These are phyloP conservation scores for Vollenhovia emeryi DNA, from an alignment of 1,140 invertebrate genomes.

Conservation along the genomic window DNA sequence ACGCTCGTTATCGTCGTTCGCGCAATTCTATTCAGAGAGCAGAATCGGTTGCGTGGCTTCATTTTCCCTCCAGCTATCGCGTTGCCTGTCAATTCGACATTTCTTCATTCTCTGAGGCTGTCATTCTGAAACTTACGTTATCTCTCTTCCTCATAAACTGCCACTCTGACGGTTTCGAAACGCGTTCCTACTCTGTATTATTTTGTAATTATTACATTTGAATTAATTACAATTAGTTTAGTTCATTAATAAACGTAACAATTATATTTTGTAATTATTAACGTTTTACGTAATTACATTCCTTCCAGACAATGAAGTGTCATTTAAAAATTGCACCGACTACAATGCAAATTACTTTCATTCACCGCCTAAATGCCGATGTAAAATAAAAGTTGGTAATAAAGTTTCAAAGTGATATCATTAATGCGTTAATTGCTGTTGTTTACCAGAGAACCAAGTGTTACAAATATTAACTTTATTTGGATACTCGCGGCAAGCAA, in stretches of 20 bases:
- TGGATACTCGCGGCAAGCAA: constrained; percentile 7
- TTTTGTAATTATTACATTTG: too few relatives aligned
- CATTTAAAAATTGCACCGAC: constrained; percentile 10
- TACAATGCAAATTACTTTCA: neutral
- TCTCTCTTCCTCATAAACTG: constrained; percentile 15
- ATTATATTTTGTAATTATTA: too few relatives aligned
- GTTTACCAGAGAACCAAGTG: constrained; percentile 48
- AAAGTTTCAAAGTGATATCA: neutral
- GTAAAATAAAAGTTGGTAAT: neutral
- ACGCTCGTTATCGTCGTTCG: neutral
- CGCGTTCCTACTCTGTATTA: too few relatives aligned
- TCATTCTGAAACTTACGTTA: constrained; percentile 24
- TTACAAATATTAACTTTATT: constrained; percentile 51
- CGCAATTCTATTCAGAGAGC: neutral
- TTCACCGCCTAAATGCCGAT: constrained; percentile 6
- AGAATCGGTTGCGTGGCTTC: neutral
- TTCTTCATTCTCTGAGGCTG: constrained; percentile 12
- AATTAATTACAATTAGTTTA: too few relatives aligned
- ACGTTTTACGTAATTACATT: too few relatives aligned
- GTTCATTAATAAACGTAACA: too few relatives aligned
- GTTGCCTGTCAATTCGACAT: constrained; percentile 15
- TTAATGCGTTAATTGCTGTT: constrained; percentile 42
- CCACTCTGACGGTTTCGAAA: neutral
- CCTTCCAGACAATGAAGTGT: neutral
- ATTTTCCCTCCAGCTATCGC: constrained; percentile 24